A percentile compares a stretch with the other conserved stretches of the same genome.
Evolutionary conservation across 2,888 invertebrate genomes (phyloP).

Genomic region (Chaetoderma sp.): DNA sequence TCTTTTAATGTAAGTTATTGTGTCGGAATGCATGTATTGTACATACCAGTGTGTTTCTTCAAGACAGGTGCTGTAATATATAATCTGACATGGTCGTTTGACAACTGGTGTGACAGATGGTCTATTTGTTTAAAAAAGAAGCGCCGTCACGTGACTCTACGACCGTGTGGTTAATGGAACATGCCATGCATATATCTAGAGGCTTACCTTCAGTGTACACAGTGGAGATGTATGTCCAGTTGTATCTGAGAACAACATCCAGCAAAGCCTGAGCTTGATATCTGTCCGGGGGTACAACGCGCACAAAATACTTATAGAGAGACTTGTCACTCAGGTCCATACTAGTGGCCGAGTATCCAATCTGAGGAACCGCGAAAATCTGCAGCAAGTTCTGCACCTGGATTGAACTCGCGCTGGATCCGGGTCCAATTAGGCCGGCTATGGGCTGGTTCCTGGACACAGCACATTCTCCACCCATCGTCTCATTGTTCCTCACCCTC

Average conservation of each 20-base stretch:
- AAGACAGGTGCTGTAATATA: too few relatives aligned
- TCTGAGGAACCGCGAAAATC: constrained; percentile 77
- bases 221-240: constrained; percentile 85
- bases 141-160: too few relatives aligned
- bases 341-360: constrained; percentile 83
- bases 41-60: too few relatives aligned
- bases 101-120: too few relatives aligned
- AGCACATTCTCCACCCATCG: constrained; percentile 21
- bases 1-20: too few relatives aligned
- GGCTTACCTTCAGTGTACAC: constrained; percentile 81
- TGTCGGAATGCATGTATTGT: too few relatives aligned
- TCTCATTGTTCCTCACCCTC: constrained; percentile 2
- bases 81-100: too few relatives aligned
- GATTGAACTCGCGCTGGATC: constrained; percentile 79
- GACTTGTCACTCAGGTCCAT: constrained; percentile 82
- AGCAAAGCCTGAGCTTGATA: constrained; percentile 82
- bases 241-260: constrained; percentile 71
- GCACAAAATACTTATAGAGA: constrained; percentile 81
- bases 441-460: constrained; percentile 64
- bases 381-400: constrained; percentile 82
- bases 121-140: too few relatives aligned
- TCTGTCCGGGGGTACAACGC: constrained; percentile 83
- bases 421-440: constrained; percentile 82
- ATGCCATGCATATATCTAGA: too few relatives aligned
- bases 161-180: too few relatives aligned